These are phyloP conservation scores for Lordiphosa clarofinis DNA, from an alignment of 1,140 invertebrate species.

Conservation along the genomic window DNA sequence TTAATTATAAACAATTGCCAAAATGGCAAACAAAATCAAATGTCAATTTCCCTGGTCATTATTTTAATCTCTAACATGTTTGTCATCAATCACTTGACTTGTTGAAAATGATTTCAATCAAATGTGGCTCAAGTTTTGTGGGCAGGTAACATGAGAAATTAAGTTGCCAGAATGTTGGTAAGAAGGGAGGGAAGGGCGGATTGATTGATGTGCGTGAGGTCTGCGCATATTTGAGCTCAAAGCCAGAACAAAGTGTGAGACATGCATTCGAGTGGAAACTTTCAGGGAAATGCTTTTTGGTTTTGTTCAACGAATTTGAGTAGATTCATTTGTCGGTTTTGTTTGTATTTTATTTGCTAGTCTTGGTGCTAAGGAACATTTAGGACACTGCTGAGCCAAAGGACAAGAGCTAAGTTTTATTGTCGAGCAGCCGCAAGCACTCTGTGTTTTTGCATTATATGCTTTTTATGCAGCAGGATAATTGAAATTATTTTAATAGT, in stretches of 20 bases:
- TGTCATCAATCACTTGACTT: constrained; percentile 57
- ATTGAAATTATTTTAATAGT: constrained; percentile 45
- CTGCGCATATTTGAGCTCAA: constrained; percentile 26
- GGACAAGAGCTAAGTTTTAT: constrained; percentile 40
- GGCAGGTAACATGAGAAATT: constrained; percentile 57
- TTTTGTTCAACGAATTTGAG: constrained; percentile 23
- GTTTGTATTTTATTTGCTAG: not conserved
- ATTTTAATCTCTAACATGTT: constrained; percentile 48
- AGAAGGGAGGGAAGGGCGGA: not conserved
- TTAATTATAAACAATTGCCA: too few relatives aligned
- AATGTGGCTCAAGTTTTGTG: constrained; percentile 47
- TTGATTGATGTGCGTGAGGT: constrained; percentile 53
- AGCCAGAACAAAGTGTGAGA: constrained; percentile 27
- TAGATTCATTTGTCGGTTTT: constrained; percentile 1
- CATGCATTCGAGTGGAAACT: constrained; percentile 38
- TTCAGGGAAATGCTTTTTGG: constrained; percentile 27
- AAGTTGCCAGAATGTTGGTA: constrained; percentile 25
- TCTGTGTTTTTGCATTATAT: constrained; percentile 43
- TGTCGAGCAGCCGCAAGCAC: constrained; percentile 16
- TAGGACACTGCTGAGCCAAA: constrained; percentile 1
- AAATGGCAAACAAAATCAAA: constrained; percentile 27
- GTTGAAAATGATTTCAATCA: constrained; percentile 60
- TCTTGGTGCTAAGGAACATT: constrained; percentile 8
- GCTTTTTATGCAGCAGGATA: constrained; percentile 36
- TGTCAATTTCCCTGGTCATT: constrained; percentile 45